Percentiles rank a stretch among this genome's conserved stretches.
phyloP scores from a whole-genome alignment of 2,888 invertebrate species.

The Pantelozetes paolii region DNA sequence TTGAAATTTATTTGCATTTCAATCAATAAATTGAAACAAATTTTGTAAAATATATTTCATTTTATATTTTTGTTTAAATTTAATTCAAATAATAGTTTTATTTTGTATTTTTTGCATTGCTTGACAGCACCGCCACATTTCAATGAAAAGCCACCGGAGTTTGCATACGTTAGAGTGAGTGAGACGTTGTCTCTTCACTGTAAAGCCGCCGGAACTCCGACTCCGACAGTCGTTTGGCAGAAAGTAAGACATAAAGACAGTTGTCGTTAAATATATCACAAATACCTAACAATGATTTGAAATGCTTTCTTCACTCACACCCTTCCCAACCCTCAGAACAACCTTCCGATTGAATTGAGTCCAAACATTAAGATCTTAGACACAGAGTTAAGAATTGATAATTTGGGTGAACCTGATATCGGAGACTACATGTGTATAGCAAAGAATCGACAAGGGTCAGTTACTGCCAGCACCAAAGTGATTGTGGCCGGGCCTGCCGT shows the following conservation, averaged over 20 bases:
- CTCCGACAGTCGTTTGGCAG: slow-evolving; percentile 92
- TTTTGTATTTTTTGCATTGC: too few species aligned
- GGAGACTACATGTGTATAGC: slow-evolving; percentile 93
- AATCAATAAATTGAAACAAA: too few species aligned
- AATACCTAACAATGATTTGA: too few species aligned
- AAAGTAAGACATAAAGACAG: slow-evolving; percentile 62
- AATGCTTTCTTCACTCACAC: too few species aligned
- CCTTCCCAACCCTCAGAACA: not conserved
- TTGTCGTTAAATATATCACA: too few species aligned
- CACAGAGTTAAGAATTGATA: slow-evolving; percentile 77
- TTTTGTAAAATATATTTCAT: too few species aligned
- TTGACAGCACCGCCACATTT: slow-evolving; percentile 79
- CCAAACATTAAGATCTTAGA: not conserved
- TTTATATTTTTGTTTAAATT: too few species aligned
- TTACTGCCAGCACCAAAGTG: slow-evolving; percentile 89
- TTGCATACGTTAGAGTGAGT: slow-evolving; percentile 93
- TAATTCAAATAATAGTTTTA: too few species aligned
- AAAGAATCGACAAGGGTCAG: slow-evolving; percentile 89
- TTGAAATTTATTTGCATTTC: too few species aligned
- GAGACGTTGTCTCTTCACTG: slow-evolving; percentile 94
- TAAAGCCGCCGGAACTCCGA: slow-evolving; percentile 88
- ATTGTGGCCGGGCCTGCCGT: slow-evolving; percentile 95
- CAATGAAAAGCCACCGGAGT: slow-evolving; percentile 89
- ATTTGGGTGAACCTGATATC: slow-evolving; percentile 87
- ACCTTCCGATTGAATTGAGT: not conserved